These are phyloP conservation scores for Hyalella azteca DNA, from an alignment of 2,888 invertebrate species.

Conservation along the genomic window DNA sequence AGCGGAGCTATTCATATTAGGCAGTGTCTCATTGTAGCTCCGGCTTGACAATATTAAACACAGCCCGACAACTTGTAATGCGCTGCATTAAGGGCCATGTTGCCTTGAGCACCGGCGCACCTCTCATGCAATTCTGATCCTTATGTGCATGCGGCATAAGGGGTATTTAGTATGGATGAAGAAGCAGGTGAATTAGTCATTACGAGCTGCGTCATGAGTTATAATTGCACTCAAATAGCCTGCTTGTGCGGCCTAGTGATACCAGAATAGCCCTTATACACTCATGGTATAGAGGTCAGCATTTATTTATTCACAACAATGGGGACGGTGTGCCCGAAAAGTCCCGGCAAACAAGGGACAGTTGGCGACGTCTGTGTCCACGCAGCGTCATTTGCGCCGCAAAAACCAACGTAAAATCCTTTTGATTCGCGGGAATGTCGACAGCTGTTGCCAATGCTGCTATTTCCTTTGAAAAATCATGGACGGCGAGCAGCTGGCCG, in stretches of 20 bases:
- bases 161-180: neutral
- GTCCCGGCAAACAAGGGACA: neutral
- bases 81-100: neutral
- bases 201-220: constrained; percentile 14
- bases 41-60: constrained; percentile 28
- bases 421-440: too few relatives aligned
- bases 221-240: constrained; percentile 34
- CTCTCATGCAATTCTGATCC: constrained; percentile 3
- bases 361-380: neutral
- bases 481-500: too few relatives aligned
- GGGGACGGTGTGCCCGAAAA: neutral
- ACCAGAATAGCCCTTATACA: neutral
- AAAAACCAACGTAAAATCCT: too few relatives aligned
- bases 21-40: constrained; percentile 20
- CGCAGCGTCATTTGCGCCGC: too few relatives aligned
- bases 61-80: constrained; percentile 24
- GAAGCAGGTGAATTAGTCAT: neutral
- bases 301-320: neutral
- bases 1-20: constrained; percentile 27
- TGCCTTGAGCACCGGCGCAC: neutral
- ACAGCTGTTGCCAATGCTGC: too few relatives aligned
- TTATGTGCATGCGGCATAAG: neutral
- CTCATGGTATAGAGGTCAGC: neutral
- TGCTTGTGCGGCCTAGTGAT: neutral
- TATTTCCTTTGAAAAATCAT: too few relatives aligned